A percentile compares a stretch with the other conserved stretches of the same genome.
phyloP scores from a whole-genome alignment of 1,140 invertebrate genomes.

The Diachasmimorpha longicaudata region DNA sequence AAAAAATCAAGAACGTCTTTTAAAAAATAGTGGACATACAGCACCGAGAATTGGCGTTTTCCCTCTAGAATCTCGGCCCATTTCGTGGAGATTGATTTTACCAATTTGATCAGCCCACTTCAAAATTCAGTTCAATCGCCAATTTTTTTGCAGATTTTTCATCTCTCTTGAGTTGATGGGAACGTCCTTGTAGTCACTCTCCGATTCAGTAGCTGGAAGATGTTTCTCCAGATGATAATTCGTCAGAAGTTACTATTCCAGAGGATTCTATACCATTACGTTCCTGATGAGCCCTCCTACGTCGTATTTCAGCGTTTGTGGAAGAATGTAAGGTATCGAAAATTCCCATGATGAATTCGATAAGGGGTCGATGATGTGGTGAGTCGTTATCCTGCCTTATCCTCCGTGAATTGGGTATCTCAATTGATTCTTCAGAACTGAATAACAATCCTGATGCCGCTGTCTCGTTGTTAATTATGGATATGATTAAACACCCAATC shows the following conservation, averaged over 20 bases:
- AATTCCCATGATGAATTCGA: slow-evolving; percentile 38
- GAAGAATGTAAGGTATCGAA: slow-evolving; percentile 38
- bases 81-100: too few relatives aligned
- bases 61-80: too few relatives aligned
- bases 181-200: too few relatives aligned
- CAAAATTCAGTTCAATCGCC: too few relatives aligned
- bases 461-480: neutral
- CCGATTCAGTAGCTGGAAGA: too few relatives aligned
- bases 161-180: too few relatives aligned
- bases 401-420: slow-evolving; percentile 14
- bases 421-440: slow-evolving; percentile 27
- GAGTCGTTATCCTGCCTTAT: neutral
- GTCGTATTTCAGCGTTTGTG: slow-evolving; percentile 28
- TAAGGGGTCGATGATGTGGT: slow-evolving; percentile 31
- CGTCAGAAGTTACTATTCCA: neutral
- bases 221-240: too few relatives aligned
- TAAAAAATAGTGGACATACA: too few relatives aligned
- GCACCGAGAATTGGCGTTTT: neutral
- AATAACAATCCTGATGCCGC: neutral
- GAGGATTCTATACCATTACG: neutral
- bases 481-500: neutral
- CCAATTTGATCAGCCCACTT: too few relatives aligned
- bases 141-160: too few relatives aligned
- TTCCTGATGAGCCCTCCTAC: slow-evolving; percentile 18
- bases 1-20: too few relatives aligned